These are phyloP conservation scores for Tethea ocularis DNA, from an alignment of 2,888 invertebrate genomes.

Conservation along the genomic window DNA sequence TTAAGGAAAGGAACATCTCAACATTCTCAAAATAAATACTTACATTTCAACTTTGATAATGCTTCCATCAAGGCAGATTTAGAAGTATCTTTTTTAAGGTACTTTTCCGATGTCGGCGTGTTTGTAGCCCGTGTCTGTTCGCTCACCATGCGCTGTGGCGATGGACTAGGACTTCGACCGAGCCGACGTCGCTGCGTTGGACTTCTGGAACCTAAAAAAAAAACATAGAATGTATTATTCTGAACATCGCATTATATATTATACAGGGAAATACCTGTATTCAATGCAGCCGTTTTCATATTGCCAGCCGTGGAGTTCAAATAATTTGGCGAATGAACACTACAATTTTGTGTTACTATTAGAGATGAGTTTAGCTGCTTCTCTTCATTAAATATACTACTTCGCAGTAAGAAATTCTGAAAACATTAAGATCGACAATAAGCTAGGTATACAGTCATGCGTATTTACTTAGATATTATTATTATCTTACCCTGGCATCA, in stretches of 20 bases:
- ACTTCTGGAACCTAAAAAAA: constrained; percentile 34
- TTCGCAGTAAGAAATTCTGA: constrained; percentile 59
- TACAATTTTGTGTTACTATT: constrained; percentile 50
- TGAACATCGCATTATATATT: too few relatives aligned
- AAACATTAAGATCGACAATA: constrained; percentile 16
- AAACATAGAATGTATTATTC: background rate
- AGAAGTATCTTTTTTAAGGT: constrained; percentile 44
- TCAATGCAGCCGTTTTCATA: constrained; percentile 35
- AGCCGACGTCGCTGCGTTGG: constrained; percentile 57
- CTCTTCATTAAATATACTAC: constrained; percentile 47
- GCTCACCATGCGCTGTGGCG: constrained; percentile 32
- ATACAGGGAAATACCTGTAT: too few relatives aligned
- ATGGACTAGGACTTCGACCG: constrained; percentile 76
- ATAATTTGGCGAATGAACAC: constrained; percentile 31
- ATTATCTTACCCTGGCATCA: constrained; percentile 59
- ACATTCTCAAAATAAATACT: constrained; percentile 27
- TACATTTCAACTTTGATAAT: constrained; percentile 65
- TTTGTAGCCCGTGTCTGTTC: constrained; percentile 69
- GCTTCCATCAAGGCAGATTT: constrained; percentile 55
- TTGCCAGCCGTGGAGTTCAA: constrained; percentile 22
- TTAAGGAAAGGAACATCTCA: too few relatives aligned
- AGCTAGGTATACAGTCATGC: too few relatives aligned
- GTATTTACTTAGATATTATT: background rate
- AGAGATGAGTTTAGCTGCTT: constrained; percentile 48
- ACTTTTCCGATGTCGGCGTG: constrained; percentile 45